Evolutionary conservation across 2,797 vertebrate genomes (phyloP).

Genomic region (Taenioides sp.): DNA sequence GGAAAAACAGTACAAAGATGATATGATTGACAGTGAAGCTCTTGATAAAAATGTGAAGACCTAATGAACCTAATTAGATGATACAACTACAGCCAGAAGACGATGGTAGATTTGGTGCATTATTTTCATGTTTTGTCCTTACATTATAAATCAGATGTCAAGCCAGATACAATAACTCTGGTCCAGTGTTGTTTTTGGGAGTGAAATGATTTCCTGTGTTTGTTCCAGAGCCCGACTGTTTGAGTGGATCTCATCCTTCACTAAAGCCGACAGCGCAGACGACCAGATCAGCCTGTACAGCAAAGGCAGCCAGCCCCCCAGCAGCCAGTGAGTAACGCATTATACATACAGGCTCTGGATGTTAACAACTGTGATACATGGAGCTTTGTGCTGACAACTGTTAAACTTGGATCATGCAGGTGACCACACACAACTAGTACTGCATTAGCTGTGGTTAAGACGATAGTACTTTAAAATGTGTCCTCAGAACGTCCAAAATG

Average conservation of each 20-base stretch:
- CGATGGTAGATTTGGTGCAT: no score
- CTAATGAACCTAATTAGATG: no score
- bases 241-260: conserved; percentile 86
- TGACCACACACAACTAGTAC: background rate
- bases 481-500: no score
- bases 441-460: background rate
- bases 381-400: no score
- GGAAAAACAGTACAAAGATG: no score
- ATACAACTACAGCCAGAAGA: no score
- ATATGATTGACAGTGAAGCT: no score
- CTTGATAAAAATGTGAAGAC: no score
- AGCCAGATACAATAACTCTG: background rate
- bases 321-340: conserved; percentile 78
- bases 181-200: conserved; percentile 19
- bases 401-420: no score
- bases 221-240: conserved; percentile 83
- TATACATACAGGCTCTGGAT: conserved; percentile 18
- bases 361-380: conserved; percentile 26
- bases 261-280: conserved; percentile 81
- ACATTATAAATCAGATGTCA: no score
- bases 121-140: no score
- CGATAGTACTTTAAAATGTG: no score
- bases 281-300: conserved; percentile 79
- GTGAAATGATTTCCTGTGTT: conserved; percentile 13
- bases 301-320: conserved; percentile 78